Conservation (phyloP, 2,113 vertebrate genomes). For the Albula glossodonta region DNA sequence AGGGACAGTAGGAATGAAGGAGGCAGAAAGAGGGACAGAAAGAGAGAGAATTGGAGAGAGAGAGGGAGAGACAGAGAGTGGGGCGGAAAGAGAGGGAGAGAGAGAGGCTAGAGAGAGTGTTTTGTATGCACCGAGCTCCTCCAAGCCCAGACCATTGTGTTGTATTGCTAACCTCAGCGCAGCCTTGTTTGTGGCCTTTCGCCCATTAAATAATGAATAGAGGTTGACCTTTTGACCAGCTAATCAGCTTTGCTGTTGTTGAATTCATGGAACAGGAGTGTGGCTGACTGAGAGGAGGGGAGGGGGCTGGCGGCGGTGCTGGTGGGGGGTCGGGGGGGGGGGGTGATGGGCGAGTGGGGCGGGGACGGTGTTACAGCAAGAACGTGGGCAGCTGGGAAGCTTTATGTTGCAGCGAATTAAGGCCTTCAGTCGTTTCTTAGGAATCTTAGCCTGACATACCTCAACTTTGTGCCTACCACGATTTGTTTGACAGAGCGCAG, state of each 20-base stretch:
- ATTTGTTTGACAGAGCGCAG: constrained; percentile 53
- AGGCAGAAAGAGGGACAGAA: no score
- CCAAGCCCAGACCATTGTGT: constrained; percentile 61
- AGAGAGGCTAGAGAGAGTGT: constrained; percentile 50
- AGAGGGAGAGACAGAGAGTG: constrained; percentile 34
- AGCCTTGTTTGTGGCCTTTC: constrained; percentile 61
- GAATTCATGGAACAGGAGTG: constrained; percentile 40
- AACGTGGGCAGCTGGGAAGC: constrained; percentile 39
- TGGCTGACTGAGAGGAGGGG: not conserved
- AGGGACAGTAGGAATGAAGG: no score
- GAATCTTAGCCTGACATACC: constrained; percentile 50
- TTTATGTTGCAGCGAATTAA: constrained; percentile 47
- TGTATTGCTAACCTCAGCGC: constrained; percentile 62
- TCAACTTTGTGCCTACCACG: constrained; percentile 39
- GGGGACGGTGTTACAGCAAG: constrained; percentile 39
- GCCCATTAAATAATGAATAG: constrained; percentile 71
- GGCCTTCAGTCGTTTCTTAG: constrained; percentile 40
- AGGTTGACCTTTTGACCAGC: constrained; percentile 65
- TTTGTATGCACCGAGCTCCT: constrained; percentile 49
- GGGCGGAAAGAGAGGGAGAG: constrained; percentile 48
- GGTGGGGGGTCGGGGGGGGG: not conserved
- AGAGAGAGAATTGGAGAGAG: not conserved
- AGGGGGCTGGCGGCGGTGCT: not conserved
- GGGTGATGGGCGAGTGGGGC: constrained; percentile 16
- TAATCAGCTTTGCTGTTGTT: constrained; percentile 65